Evolutionary conservation across 1,140 invertebrate species (phyloP).

Genomic region (Hermetia illucens): DNA sequence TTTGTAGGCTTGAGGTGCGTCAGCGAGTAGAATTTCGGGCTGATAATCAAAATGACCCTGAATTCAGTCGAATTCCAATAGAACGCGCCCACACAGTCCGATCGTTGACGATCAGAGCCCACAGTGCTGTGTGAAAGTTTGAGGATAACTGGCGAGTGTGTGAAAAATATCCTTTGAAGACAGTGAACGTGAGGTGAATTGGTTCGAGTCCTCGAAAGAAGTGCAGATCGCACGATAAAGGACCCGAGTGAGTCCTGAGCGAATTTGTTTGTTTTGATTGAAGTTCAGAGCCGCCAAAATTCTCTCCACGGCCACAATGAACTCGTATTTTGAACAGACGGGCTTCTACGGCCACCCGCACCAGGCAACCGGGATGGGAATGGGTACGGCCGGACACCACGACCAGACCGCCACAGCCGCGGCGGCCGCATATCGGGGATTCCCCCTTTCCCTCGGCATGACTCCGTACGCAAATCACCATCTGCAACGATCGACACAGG

Average conservation of each 20-base stretch:
- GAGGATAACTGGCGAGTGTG: too few species aligned
- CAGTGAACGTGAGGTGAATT: background rate
- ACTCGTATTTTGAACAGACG: constrained; percentile 89
- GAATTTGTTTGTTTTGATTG: background rate
- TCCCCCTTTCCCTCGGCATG: constrained; percentile 71
- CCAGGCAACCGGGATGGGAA: constrained; percentile 42
- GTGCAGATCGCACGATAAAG: too few species aligned
- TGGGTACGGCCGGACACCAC: constrained; percentile 50
- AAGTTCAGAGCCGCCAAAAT: constrained; percentile 22
- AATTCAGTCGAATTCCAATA: too few species aligned
- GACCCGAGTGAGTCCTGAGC: too few species aligned
- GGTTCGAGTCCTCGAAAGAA: background rate
- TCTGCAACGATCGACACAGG: constrained; percentile 63
- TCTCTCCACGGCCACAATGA: constrained; percentile 51
- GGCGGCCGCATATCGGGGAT: constrained; percentile 59
- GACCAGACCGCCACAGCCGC: constrained; percentile 45
- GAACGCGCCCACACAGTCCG: too few species aligned
- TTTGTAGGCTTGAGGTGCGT: too few species aligned
- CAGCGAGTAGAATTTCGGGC: too few species aligned
- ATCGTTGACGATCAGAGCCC: too few species aligned
- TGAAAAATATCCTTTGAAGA: constrained; percentile 1
- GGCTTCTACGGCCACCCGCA: constrained; percentile 84
- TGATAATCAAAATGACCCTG: too few species aligned
- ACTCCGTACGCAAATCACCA: constrained; percentile 75
- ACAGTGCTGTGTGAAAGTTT: too few species aligned